These are phyloP conservation scores for Phyllostomus discolor DNA, from an alignment of 2,113 vertebrate genomes.

Conservation along the genomic window DNA sequence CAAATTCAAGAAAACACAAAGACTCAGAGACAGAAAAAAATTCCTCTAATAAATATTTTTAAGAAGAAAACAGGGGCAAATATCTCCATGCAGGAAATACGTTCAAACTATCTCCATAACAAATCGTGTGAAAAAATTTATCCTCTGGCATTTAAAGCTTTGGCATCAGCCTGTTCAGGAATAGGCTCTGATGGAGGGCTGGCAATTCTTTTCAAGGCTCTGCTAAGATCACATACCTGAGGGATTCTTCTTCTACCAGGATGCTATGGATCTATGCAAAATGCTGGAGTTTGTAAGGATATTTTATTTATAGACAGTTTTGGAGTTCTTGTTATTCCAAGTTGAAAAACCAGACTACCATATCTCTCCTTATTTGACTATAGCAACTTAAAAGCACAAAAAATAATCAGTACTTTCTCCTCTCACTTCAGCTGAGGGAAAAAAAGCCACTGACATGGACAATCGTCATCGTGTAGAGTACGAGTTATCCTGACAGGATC, in stretches of 20 bases:
- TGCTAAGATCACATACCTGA: background rate
- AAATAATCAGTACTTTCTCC: background rate
- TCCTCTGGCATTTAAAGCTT: background rate
- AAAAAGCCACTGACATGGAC: background rate
- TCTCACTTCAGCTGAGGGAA: background rate
- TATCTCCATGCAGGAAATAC: background rate
- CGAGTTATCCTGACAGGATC: background rate
- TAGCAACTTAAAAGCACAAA: background rate
- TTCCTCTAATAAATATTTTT: background rate
- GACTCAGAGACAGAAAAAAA: background rate
- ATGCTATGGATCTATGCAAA: background rate
- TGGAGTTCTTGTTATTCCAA: background rate
- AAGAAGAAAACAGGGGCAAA: background rate
- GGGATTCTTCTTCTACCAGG: background rate
- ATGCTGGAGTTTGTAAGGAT: background rate
- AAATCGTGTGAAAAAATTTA: background rate
- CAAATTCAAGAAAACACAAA: background rate
- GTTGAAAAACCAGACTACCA: background rate
- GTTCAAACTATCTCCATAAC: background rate
- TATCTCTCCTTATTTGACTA: background rate
- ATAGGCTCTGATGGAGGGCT: background rate
- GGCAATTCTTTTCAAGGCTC: background rate
- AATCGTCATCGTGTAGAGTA: background rate
- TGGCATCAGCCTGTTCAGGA: background rate
- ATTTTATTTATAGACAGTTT: background rate